Percentiles rank a stretch among this genome's conserved stretches.
These are phyloP conservation scores for Channa striata DNA, from an alignment of 2,797 vertebrate genomes.

Conservation along the genomic window DNA sequence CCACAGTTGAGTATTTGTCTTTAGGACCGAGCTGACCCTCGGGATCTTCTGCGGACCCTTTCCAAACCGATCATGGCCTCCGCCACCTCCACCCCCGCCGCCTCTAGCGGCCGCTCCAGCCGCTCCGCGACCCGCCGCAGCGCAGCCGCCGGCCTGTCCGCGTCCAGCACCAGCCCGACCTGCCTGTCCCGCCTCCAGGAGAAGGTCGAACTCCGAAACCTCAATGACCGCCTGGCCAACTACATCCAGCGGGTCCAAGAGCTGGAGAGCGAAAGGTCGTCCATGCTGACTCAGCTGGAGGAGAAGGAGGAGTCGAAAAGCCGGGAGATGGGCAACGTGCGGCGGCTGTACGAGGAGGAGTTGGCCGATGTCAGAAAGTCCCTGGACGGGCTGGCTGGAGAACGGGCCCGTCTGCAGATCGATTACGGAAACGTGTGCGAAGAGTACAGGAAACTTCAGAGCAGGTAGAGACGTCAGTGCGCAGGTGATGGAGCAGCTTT, in stretches of 20 bases:
- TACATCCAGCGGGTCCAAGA: conserved; percentile 85
- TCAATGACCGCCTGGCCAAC: conserved; percentile 88
- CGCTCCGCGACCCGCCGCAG: conserved; percentile 55
- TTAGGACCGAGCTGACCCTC: background rate
- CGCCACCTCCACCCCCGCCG: conserved; percentile 71
- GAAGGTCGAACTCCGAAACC: conserved; percentile 84
- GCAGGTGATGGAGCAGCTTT: background rate
- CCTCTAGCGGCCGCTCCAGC: conserved; percentile 61
- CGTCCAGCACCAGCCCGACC: conserved; percentile 72
- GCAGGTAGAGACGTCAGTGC: conserved; percentile 72
- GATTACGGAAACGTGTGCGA: conserved; percentile 80
- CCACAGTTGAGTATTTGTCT: background rate
- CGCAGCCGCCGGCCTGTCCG: conserved; percentile 39
- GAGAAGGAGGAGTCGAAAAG: conserved; percentile 72
- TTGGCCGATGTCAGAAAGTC: conserved; percentile 81
- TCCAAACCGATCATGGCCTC: conserved; percentile 59
- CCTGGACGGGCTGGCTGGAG: conserved; percentile 83
- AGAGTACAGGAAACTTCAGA: conserved; percentile 80
- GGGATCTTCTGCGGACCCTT: background rate
- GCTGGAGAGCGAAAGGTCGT: conserved; percentile 81
- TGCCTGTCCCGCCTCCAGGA: conserved; percentile 82
- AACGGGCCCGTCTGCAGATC: conserved; percentile 86
- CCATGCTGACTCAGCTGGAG: conserved; percentile 76
- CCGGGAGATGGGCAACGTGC: conserved; percentile 68
- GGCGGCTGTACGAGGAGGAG: conserved; percentile 80